Percentiles rank a stretch among this genome's conserved stretches.
These are phyloP conservation scores for Tetrapedia diversipes DNA, from an alignment of 2,888 invertebrate genomes.

Conservation along the genomic window DNA sequence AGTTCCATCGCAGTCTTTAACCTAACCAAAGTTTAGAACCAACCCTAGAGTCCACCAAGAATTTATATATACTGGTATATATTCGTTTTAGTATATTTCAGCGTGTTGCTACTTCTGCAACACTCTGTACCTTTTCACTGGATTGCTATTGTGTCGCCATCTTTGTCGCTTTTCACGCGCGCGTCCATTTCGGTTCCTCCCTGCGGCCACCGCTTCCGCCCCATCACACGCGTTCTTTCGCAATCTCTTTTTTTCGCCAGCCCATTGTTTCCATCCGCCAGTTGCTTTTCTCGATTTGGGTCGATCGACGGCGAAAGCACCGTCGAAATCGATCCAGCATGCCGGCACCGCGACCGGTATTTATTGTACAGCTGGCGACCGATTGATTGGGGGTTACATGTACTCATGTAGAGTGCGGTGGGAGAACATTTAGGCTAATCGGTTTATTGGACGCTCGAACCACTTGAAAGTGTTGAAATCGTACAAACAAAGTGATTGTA, in stretches of 20 bases:
- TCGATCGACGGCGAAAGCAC: conserved; percentile 50
- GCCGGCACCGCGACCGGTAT: conserved; percentile 40
- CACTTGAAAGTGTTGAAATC: conserved; percentile 43
- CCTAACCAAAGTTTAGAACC: too few relatives aligned
- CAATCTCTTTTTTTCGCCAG: conserved; percentile 1
- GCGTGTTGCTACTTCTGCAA: too few relatives aligned
- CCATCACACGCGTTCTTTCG: conserved; percentile 16
- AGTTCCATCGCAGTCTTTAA: too few relatives aligned
- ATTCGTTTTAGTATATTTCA: too few relatives aligned
- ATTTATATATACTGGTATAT: too few relatives aligned
- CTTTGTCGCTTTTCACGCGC: conserved; percentile 8
- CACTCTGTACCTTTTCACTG: too few relatives aligned
- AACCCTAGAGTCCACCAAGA: too few relatives aligned
- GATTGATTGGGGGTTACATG: conserved; percentile 55
- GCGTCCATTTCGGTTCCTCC: background rate
- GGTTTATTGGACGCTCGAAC: conserved; percentile 51
- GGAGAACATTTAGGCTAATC: conserved; percentile 58
- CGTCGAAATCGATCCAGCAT: conserved; percentile 62
- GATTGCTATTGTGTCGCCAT: background rate
- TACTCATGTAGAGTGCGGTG: conserved; percentile 36
- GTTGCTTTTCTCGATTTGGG: conserved; percentile 25
- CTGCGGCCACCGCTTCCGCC: conserved; percentile 7
- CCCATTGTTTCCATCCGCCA: conserved; percentile 45
- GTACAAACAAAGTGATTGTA: conserved; percentile 46
- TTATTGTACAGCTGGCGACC: conserved; percentile 52